Conservation (phyloP, 2,888 invertebrate species). For the Leptopilina drosophilae region DNA sequence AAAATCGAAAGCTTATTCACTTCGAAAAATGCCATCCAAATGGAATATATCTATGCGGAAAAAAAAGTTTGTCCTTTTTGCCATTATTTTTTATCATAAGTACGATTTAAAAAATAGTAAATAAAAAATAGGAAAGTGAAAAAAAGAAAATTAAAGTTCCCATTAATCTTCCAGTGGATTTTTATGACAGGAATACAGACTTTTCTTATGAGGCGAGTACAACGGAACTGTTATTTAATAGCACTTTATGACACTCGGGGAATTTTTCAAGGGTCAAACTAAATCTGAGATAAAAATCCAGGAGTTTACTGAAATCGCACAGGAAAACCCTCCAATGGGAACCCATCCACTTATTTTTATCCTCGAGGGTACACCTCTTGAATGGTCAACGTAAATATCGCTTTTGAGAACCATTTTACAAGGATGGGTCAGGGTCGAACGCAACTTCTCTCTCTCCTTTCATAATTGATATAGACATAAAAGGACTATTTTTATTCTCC, state of each 20-base stretch:
- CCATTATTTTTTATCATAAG: not conserved
- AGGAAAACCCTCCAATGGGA: not conserved
- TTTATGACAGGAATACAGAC: not conserved
- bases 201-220: not conserved
- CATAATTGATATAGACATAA: too few relatives aligned
- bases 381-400: conserved; percentile 3
- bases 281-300: conserved; percentile 27
- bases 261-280: conserved; percentile 24
- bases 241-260: not conserved
- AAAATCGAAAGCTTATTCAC: conserved; percentile 9
- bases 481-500: too few relatives aligned
- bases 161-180: not conserved
- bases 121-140: not conserved
- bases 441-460: too few relatives aligned
- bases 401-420: not conserved
- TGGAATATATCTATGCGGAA: not conserved
- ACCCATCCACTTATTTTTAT: conserved; percentile 14
- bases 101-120: not conserved
- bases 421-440: not conserved
- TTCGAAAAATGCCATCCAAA: not conserved
- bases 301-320: conserved; percentile 2
- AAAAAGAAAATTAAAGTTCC: not conserved
- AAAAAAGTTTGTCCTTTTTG: too few relatives aligned
- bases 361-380: not conserved
- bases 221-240: not conserved